A percentile compares a stretch with the other conserved stretches of the same genome.
Evolutionary conservation across 2,888 invertebrate genomes (phyloP).

Genomic region (Noctua janthe): DNA sequence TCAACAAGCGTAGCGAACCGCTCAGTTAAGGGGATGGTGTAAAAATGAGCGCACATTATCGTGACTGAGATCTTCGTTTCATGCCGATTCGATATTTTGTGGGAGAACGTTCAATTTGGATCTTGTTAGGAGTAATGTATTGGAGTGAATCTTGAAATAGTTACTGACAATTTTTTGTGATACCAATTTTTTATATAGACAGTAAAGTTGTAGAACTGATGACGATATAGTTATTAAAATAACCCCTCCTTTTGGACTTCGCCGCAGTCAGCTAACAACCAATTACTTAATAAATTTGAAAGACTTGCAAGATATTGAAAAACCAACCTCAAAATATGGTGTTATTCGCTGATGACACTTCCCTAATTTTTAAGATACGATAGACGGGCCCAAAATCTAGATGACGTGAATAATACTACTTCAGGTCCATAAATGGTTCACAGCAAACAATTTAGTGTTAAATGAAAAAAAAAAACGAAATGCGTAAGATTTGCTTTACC

Average conservation of each 20-base stretch:
- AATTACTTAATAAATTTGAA: background rate
- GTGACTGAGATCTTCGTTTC: constrained; percentile 46
- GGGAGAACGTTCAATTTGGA: constrained; percentile 34
- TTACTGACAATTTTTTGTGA: background rate
- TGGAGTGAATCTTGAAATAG: background rate
- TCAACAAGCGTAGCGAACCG: constrained; percentile 57
- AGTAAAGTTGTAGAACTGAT: background rate
- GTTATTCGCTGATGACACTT: too few species aligned
- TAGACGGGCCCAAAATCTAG: too few species aligned
- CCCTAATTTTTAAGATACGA: too few species aligned
- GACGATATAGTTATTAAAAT: background rate
- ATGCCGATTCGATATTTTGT: constrained; percentile 42
- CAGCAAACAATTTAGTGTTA: too few species aligned
- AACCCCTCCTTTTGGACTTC: background rate
- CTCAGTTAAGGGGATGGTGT: constrained; percentile 58
- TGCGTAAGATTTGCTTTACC: too few species aligned
- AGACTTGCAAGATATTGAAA: background rate
- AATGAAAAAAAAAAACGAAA: too few species aligned
- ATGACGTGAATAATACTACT: too few species aligned
- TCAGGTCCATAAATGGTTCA: too few species aligned
- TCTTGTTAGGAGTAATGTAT: constrained; percentile 23
- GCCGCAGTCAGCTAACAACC: background rate
- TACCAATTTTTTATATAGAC: background rate
- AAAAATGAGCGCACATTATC: constrained; percentile 63
- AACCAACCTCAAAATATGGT: too few species aligned